Evolutionary conservation across 2,888 invertebrate species (phyloP), one percentile per base, ranked within the genome.

Genomic region (Drosophila yooni): DNA sequence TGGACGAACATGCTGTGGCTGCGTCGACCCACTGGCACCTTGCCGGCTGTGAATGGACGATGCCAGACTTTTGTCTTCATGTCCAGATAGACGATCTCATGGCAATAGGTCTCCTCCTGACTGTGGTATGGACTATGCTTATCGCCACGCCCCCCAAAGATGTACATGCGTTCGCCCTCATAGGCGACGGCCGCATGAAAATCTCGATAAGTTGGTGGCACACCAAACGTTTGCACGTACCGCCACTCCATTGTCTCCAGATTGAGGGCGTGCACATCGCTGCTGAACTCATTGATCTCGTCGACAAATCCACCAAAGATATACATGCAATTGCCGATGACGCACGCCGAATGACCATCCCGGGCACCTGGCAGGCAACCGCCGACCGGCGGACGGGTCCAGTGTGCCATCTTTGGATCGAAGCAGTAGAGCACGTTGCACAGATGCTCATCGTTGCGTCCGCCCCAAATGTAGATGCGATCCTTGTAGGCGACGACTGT

Each of bases 241-340:
- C 93, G 94, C 98, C 98, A 98, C 46, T 94, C 94, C 94, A 96
- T 94, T 18, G 95, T 96, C 54, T 95, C 94, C 72, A 98, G 94
- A 93, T 97, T 94, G 56, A 97, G 94, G 60, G 95, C 95, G 92
- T 96, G 96, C 0, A 97, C 95, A 86, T 96, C 96, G 89, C 96
- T 95, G 8, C 97, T 96, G 93, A 97, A 98, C 74, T 95, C 94
- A 91, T 97, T 96, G 48, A 96, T 95, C 62, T 96, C 95, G 91
- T 98, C 98, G 91, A 98, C 97, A 93, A 96, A 98, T 0, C 98
- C 98, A 34, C 98, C 98, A 94, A 97, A 98, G 71, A 98, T 95
- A 90, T 96, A 97, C 98, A 98, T 98, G 88, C 94, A 95, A 86
- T 96, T 94, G 64, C 94, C 94, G 81, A 97, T 96, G 1, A 97